Conservation (phyloP, 1,140 invertebrate species). For the Lepidotrigona ventralis region DNA sequence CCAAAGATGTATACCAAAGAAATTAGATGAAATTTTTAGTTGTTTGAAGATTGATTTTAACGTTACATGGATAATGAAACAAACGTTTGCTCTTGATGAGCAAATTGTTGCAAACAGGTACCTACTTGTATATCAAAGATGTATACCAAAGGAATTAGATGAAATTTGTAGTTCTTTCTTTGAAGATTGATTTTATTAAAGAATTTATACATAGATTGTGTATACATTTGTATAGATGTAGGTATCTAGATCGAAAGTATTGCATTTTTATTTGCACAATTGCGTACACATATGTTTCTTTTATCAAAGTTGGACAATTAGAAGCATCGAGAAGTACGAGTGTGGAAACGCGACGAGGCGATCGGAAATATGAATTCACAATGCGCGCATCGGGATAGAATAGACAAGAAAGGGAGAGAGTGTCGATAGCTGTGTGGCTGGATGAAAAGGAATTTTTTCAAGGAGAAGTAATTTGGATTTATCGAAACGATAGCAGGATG, state of each 20-base stretch:
- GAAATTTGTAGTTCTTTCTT: no score
- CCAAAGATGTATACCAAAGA: no score
- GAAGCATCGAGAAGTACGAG: neutral
- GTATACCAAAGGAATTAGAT: no score
- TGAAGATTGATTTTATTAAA: no score
- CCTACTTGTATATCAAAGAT: no score
- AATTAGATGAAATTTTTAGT: no score
- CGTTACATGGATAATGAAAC: neutral
- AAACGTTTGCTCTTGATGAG: no score
- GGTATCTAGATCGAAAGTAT: no score
- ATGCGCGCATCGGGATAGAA: neutral
- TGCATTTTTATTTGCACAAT: neutral
- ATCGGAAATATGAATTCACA: conserved; percentile 1
- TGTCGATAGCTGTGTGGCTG: neutral
- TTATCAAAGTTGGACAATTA: no score
- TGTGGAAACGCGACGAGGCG: no score
- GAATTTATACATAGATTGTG: neutral
- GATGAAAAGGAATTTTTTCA: conserved; percentile 13
- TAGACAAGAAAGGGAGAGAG: neutral
- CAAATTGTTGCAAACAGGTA: neutral
- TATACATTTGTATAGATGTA: neutral
- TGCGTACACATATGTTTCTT: no score
- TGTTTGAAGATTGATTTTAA: no score
- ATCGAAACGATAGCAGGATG: conserved; percentile 61
- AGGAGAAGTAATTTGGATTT: conserved; percentile 75